A percentile compares a stretch with the other conserved stretches of the same genome.
Conservation (phyloP, 2,113 vertebrate species). For the Antechinus stuartii region DNA sequence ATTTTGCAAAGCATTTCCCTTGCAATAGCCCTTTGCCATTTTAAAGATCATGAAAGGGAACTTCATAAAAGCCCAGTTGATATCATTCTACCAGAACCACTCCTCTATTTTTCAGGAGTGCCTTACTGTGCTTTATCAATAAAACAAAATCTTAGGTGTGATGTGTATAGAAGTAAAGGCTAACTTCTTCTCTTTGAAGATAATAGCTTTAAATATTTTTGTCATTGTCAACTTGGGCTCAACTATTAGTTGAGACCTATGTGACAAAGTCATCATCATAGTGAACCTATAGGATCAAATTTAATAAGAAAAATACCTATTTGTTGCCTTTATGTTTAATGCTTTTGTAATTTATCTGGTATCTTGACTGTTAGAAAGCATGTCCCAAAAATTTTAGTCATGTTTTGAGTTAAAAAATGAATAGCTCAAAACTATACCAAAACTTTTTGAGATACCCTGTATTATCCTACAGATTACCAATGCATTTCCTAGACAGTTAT, state of each 20-base stretch:
- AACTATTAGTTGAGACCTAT: not conserved
- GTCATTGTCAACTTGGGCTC: not conserved
- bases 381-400: not conserved
- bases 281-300: not conserved
- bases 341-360: not conserved
- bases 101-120: not conserved
- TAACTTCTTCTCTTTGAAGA: not conserved
- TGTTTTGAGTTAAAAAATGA: not conserved
- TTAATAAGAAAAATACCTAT: not conserved
- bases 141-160: not conserved
- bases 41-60: not conserved
- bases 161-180: not conserved
- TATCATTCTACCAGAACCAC: not conserved
- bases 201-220: not conserved
- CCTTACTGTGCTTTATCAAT: not conserved
- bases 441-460: not conserved
- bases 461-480: not conserved
- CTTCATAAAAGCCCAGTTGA: not conserved
- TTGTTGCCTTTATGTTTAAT: not conserved
- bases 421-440: not conserved
- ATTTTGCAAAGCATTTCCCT: not conserved
- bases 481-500: slow-evolving; percentile 4
- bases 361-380: not conserved
- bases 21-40: not conserved
- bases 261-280: not conserved